phyloP scores from a whole-genome alignment of 2,888 invertebrate species.

The Ennomos fuscantarius region DNA sequence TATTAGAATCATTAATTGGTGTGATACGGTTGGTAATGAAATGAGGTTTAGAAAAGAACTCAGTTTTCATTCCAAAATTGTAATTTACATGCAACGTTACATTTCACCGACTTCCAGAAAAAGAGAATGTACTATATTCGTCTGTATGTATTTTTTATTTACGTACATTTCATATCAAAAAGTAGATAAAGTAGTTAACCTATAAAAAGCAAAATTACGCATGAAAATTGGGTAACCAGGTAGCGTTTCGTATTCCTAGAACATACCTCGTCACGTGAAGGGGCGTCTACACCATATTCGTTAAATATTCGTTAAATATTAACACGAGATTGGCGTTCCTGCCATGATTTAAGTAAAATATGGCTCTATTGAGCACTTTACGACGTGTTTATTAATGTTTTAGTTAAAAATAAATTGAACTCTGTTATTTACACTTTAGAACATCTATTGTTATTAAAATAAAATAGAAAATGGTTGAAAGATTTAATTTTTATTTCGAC shows the following conservation, averaged over 20 bases:
- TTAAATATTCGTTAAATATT: constrained; percentile 53
- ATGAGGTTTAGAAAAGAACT: too few species aligned
- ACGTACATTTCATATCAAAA: too few species aligned
- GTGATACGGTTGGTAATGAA: too few species aligned
- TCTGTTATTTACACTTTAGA: neutral
- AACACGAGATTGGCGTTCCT: constrained; percentile 50
- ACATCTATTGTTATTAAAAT: neutral
- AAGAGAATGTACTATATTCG: too few species aligned
- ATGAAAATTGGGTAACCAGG: constrained; percentile 7
- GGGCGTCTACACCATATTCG: constrained; percentile 45
- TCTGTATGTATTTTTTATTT: too few species aligned
- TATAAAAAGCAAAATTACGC: neutral
- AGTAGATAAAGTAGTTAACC: too few species aligned
- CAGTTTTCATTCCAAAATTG: too few species aligned
- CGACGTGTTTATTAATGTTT: constrained; percentile 49
- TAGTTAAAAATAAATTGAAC: constrained; percentile 23
- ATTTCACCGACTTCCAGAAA: too few species aligned
- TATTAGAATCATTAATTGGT: too few species aligned
- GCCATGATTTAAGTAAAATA: constrained; percentile 51
- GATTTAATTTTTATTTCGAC: too few species aligned
- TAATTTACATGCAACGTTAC: too few species aligned
- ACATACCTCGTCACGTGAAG: constrained; percentile 16
- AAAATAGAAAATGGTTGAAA: too few species aligned
- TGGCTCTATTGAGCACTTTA: constrained; percentile 47
- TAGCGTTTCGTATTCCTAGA: neutral